A percentile compares a stretch with the other conserved stretches of the same genome.
These are phyloP conservation scores for Python bivittatus DNA, from an alignment of 2,113 vertebrate species.

Conservation along the genomic window DNA sequence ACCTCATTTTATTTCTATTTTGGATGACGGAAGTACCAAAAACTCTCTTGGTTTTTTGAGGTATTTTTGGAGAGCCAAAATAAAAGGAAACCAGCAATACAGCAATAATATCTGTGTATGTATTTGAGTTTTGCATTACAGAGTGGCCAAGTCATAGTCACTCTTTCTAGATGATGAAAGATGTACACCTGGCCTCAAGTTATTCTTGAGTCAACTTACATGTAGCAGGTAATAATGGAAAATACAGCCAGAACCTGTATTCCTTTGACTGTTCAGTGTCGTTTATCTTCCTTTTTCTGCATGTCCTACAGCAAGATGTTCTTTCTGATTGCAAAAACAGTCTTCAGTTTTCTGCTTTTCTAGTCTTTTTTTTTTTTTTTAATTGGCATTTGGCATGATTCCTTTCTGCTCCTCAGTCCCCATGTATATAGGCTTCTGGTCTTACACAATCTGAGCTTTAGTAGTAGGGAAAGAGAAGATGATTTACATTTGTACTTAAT, in stretches of 20 bases:
- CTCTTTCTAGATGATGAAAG: background rate
- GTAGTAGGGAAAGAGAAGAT: background rate
- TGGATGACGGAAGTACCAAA: too few species aligned
- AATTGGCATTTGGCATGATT: too few species aligned
- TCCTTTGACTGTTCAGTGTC: background rate
- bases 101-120: conserved; percentile 31
- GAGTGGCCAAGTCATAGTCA: background rate
- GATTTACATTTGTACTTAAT: too few species aligned
- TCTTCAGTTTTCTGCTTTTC: background rate
- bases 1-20: conserved; percentile 51
- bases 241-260: background rate
- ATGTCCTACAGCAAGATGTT: background rate
- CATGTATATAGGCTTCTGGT: background rate
- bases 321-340: background rate
- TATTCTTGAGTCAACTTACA: background rate
- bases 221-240: background rate
- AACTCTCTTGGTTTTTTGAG: conserved; percentile 32
- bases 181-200: background rate
- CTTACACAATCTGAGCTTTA: background rate
- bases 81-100: conserved; percentile 29
- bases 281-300: background rate
- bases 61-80: conserved; percentile 34
- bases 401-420: background rate
- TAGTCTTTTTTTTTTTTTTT: too few species aligned
- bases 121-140: background rate